phyloP scores from a whole-genome alignment of 1,140 invertebrate genomes.

The Sarcophaga peregrina region DNA sequence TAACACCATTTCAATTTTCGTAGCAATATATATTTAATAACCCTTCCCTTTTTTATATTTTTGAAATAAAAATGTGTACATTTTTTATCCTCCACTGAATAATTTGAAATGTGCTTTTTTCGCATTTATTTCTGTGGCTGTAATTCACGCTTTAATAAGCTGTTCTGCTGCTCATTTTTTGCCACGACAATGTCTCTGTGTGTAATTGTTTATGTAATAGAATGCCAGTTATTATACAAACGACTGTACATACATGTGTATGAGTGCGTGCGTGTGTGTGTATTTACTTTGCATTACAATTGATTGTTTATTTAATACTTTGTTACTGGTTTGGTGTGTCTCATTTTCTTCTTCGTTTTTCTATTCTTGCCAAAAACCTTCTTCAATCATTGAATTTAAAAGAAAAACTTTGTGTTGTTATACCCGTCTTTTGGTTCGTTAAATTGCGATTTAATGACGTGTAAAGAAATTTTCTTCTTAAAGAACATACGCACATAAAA shows the following conservation, averaged over 20 bases:
- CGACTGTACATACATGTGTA: neutral
- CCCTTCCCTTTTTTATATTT: too few relatives aligned
- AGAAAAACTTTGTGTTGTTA: neutral
- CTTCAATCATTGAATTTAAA: neutral
- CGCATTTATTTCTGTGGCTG: neutral
- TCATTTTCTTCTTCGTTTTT: neutral
- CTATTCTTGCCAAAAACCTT: neutral
- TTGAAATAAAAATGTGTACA: too few relatives aligned
- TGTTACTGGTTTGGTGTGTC: too few relatives aligned
- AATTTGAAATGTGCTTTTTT: too few relatives aligned
- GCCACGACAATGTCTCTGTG: neutral
- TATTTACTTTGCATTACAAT: neutral
- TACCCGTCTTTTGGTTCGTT: neutral
- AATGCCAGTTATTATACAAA: neutral
- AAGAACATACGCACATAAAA: neutral
- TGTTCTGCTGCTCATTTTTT: neutral
- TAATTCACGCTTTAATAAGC: constrained; percentile 11
- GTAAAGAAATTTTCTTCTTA: neutral
- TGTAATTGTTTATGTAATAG: neutral
- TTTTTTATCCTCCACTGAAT: too few relatives aligned
- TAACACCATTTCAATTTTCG: too few relatives aligned
- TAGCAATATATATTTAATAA: too few relatives aligned
- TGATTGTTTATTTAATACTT: too few relatives aligned
- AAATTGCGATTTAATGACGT: constrained; percentile 21
- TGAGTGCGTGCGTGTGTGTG: neutral